Evolutionary conservation across 2,797 vertebrate genomes (phyloP).

Genomic region (Parambassis ranga): DNA sequence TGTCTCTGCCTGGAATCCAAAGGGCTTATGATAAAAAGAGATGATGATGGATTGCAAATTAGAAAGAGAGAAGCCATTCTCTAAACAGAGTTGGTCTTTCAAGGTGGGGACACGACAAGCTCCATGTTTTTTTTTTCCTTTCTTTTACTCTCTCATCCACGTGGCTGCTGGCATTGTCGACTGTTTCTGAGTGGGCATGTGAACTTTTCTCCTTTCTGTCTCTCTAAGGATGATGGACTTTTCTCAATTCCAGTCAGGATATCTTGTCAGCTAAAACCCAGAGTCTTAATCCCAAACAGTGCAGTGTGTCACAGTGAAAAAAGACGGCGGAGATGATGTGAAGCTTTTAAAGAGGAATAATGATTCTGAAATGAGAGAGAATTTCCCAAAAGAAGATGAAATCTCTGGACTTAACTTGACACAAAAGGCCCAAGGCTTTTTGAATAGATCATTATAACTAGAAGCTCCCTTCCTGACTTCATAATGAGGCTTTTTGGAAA

Average conservation of each 20-base stretch:
- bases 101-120: constrained; percentile 11
- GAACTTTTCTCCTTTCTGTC: constrained; percentile 5
- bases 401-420: constrained; percentile 47
- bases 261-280: constrained; percentile 34
- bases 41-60: constrained; percentile 30
- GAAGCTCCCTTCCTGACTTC: constrained; percentile 39
- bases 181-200: not conserved
- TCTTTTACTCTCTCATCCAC: not conserved
- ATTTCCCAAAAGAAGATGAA: constrained; percentile 37
- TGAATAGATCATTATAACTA: constrained; percentile 55
- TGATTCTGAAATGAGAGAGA: constrained; percentile 44
- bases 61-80: constrained; percentile 1
- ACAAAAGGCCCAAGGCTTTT: constrained; percentile 43
- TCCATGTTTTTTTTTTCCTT: not conserved
- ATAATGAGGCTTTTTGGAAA: constrained; percentile 58
- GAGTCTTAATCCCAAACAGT: constrained; percentile 62
- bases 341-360: constrained; percentile 39
- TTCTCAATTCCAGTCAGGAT: constrained; percentile 37
- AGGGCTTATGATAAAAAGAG: constrained; percentile 21
- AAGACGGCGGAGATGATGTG: constrained; percentile 20
- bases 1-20: not conserved
- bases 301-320: constrained; percentile 9
- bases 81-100: not conserved
- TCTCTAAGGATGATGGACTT: constrained; percentile 48
- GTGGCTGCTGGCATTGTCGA: not conserved